Percentiles rank a stretch among this genome's conserved stretches.
These are phyloP conservation scores for Sakesphorus luctuosus DNA, from an alignment of 2,113 vertebrate species.

Conservation along the genomic window DNA sequence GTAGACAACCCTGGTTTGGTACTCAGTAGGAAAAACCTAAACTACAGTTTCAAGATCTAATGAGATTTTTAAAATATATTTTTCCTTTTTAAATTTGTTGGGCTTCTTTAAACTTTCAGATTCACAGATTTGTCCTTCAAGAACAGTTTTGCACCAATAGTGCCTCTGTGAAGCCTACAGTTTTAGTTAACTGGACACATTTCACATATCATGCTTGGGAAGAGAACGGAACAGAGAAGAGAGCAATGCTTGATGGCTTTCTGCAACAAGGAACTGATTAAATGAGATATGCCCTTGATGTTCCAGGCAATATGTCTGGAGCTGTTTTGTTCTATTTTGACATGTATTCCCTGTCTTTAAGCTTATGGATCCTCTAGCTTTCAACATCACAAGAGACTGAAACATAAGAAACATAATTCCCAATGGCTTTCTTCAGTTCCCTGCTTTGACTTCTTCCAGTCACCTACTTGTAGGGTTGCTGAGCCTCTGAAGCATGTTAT, in stretches of 20 bases:
- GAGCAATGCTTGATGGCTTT: not conserved
- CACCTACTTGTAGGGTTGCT: not conserved
- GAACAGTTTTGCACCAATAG: not conserved
- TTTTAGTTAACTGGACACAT: not conserved
- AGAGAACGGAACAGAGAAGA: not conserved
- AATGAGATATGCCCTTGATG: not conserved
- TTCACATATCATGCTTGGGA: not conserved
- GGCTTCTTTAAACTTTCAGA: not conserved
- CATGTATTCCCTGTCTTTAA: not conserved
- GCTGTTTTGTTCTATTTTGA: not conserved
- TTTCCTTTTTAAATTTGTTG: not conserved
- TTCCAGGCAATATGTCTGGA: not conserved
- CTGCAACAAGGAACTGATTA: not conserved
- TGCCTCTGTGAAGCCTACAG: rapidly evolving
- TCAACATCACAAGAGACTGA: not conserved
- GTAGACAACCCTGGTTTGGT: not conserved
- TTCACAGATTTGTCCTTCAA: not conserved
- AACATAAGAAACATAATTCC: not conserved
- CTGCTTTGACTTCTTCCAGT: not conserved
- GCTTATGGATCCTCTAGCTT: not conserved
- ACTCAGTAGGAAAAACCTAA: not conserved
- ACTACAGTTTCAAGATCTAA: not conserved
- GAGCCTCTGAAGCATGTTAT: not conserved
- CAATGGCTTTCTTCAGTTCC: not conserved
- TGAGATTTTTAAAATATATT: not conserved